Base-by-base conservation (phyloP, 2,797 vertebrate species). In the Poeciliopsis paucimaculata region DNA sequence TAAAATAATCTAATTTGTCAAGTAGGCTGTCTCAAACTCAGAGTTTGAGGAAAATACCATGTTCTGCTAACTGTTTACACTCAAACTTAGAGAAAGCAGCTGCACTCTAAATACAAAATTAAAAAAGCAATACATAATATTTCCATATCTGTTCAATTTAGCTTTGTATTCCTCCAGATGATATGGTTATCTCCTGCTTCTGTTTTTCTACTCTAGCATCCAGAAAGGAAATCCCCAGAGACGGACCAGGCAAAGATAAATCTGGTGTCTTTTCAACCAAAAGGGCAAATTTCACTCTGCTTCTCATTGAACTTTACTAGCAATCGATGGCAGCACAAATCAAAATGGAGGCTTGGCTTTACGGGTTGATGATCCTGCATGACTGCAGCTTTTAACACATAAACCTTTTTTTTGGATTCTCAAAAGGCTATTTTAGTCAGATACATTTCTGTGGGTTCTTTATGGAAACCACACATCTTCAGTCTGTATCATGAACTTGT, bases 251-350 rank as follows among this genome's bases (percentile, higher is more conserved):
- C 66, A 70, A 13, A 70, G 23, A 70, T 6, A 70, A 43, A 70
- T n/a, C 66, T 70, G 66, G 66, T 26, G 23, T 70, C 23, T 43
- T 70, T n/a, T n/a, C 39, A 70, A 13, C 66, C 66, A 41, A 70
- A 70, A 70, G 39, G 66, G 39, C 36, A 70, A 23, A 43, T n/a
- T 23, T 28, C 66, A 70, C 36, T 70, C 23, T 41, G 36, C 41
- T 41, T 43, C 39, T 70, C 66, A 13, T 70, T 70, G 66, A 70
- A 70, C 66, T 43, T 70, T 70, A 15, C 66, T 15, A 70, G 11
- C 39, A 26, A 43, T 70, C 5, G 39, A 70, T 70, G 66, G 66
- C 10, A 26, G 10, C 36, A 3, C 64, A 23, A 39, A 43, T 70
- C 23, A 43, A 43, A 70, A 43, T 26, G 20, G 23, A 13, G 66